Conservation (phyloP, 2,888 invertebrate species). For the Synanthedon andrenaeformis region DNA sequence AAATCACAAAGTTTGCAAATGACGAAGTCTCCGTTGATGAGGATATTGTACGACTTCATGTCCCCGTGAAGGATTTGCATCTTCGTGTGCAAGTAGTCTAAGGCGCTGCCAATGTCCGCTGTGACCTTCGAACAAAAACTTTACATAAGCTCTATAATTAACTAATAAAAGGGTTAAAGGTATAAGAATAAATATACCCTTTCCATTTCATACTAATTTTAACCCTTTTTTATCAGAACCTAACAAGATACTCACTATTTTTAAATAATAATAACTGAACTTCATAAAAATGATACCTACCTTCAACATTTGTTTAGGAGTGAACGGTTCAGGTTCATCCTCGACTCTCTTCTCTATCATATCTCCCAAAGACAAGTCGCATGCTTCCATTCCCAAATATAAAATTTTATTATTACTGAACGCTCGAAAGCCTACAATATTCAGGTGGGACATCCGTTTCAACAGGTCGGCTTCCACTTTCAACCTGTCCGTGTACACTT, state of each 20-base stretch:
- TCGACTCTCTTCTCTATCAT: slow-evolving; percentile 78
- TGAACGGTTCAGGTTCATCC: slow-evolving; percentile 68
- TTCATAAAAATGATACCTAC: too few species aligned
- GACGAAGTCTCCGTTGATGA: slow-evolving; percentile 81
- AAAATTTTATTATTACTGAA: slow-evolving; percentile 66
- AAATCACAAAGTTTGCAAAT: slow-evolving; percentile 87
- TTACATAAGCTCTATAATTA: too few species aligned
- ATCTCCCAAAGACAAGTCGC: slow-evolving; percentile 78
- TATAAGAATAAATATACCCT: too few species aligned
- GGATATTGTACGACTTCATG: slow-evolving; percentile 84
- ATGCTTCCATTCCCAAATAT: slow-evolving; percentile 84
- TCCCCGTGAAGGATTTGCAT: slow-evolving; percentile 83
- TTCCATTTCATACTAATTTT: too few species aligned
- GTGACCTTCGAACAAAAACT: slow-evolving; percentile 56
- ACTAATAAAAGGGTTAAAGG: too few species aligned
- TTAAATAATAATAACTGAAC: too few species aligned
- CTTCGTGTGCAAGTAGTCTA: slow-evolving; percentile 82
- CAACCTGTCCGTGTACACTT: slow-evolving; percentile 68
- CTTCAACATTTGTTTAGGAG: slow-evolving; percentile 73
- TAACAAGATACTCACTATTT: too few species aligned
- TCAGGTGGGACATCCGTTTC: slow-evolving; percentile 78
- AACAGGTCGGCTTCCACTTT: slow-evolving; percentile 79
- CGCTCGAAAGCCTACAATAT: slow-evolving; percentile 82
- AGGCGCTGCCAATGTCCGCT: slow-evolving; percentile 75
- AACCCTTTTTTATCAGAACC: too few species aligned